Evolutionary conservation across 2,797 vertebrate species (phyloP).

Genomic region (Betta splendens): DNA sequence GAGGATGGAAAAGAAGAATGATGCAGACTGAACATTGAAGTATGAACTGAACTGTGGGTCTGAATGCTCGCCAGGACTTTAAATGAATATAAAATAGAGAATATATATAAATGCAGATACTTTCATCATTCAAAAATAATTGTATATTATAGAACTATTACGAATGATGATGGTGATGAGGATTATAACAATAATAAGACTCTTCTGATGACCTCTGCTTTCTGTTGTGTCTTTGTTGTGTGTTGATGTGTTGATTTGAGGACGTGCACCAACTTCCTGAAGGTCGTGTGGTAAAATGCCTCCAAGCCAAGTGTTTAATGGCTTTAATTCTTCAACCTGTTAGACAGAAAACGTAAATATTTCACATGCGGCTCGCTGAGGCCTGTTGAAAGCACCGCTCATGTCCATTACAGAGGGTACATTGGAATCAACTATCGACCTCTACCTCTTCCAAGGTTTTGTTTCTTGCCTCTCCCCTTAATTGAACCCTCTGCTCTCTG

Average conservation of each 20-base stretch:
- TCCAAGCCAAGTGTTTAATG: too few relatives aligned
- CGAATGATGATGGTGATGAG: slow-evolving; percentile 59
- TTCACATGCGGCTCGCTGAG: slow-evolving; percentile 5
- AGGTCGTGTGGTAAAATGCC: background rate
- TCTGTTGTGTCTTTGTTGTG: slow-evolving; percentile 49
- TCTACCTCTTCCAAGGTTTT: slow-evolving; percentile 43
- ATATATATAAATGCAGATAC: slow-evolving; percentile 23
- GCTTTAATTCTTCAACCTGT: too few relatives aligned
- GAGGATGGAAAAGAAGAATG: slow-evolving; percentile 33
- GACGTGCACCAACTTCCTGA: background rate
- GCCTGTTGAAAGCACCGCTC: slow-evolving; percentile 20
- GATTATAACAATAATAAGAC: slow-evolving; percentile 67
- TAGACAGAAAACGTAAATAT: background rate
- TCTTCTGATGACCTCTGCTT: slow-evolving; percentile 61
- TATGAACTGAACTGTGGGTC: slow-evolving; percentile 55
- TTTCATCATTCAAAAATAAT: slow-evolving; percentile 60
- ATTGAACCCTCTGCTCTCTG: slow-evolving; percentile 67
- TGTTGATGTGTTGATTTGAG: too few relatives aligned
- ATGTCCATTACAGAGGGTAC: slow-evolving; percentile 43
- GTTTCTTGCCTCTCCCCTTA: slow-evolving; percentile 48
- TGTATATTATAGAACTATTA: slow-evolving; percentile 63
- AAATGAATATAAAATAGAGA: slow-evolving; percentile 37
- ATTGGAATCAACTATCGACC: slow-evolving; percentile 35
- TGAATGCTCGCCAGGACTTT: slow-evolving; percentile 50
- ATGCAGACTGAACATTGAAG: slow-evolving; percentile 34